Evolutionary conservation across 1,140 invertebrate species (phyloP).

Genomic region (Liolophura sinensis): DNA sequence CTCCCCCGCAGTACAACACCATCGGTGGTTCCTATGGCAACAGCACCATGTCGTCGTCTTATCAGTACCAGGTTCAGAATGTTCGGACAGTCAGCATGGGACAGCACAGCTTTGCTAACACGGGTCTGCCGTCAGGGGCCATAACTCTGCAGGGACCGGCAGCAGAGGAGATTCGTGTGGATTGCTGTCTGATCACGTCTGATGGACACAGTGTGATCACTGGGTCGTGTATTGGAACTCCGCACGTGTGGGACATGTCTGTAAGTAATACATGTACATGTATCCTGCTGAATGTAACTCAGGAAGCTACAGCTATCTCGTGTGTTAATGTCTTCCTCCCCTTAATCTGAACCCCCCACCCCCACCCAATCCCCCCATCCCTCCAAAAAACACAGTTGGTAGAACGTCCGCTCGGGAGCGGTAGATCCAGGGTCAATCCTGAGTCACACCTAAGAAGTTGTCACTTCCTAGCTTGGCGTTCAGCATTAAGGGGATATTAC

Average conservation of each 20-base stretch:
- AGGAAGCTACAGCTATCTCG: too few relatives aligned
- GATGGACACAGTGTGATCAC: slow-evolving; percentile 55
- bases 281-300: slow-evolving; percentile 2
- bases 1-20: too few relatives aligned
- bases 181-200: slow-evolving; percentile 53
- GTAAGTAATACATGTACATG: slow-evolving; percentile 28
- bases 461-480: too few relatives aligned
- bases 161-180: slow-evolving; percentile 55
- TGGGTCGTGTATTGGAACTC: slow-evolving; percentile 54
- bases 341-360: too few relatives aligned
- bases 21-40: too few relatives aligned
- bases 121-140: not conserved
- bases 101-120: slow-evolving; percentile 16
- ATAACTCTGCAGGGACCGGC: slow-evolving; percentile 30
- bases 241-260: slow-evolving; percentile 59
- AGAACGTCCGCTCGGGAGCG: too few relatives aligned
- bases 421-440: too few relatives aligned
- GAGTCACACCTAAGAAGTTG: too few relatives aligned
- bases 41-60: slow-evolving; percentile 32
- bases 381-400: too few relatives aligned
- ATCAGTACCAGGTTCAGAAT: slow-evolving; percentile 41
- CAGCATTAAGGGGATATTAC: too few relatives aligned
- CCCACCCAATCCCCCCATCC: too few relatives aligned
- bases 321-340: too few relatives aligned
- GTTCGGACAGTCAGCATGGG: slow-evolving; percentile 35